Conservation (phyloP, 1,140 invertebrate genomes). For the Ooceraea biroi region DNA sequence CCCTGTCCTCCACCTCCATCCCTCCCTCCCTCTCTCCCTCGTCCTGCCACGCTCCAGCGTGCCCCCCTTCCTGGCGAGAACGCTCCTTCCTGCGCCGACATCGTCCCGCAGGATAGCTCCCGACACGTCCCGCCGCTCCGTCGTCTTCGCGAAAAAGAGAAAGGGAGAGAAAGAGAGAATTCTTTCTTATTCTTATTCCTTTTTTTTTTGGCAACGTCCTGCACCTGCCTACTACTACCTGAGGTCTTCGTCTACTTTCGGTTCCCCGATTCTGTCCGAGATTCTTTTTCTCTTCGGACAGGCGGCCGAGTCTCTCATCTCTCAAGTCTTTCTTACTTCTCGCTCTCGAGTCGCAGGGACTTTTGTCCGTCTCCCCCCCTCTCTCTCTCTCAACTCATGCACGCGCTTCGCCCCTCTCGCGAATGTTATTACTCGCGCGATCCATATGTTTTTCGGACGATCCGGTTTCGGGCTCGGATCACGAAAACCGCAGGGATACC, state of each 20-base stretch:
- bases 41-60: slow-evolving; percentile 26
- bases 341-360: slow-evolving; percentile 32
- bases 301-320: slow-evolving; percentile 15
- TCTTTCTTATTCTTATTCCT: slow-evolving; percentile 29
- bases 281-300: background rate
- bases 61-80: slow-evolving; percentile 42
- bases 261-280: slow-evolving; percentile 16
- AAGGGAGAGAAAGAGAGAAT: background rate
- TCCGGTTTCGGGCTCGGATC: too few species aligned
- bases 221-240: slow-evolving; percentile 5
- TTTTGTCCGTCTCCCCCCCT: slow-evolving; percentile 4
- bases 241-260: background rate
- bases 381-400: too few species aligned
- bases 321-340: background rate
- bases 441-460: background rate
- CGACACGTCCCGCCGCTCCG: slow-evolving; percentile 61
- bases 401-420: background rate
- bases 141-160: slow-evolving; percentile 12
- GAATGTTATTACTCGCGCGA: background rate
- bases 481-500: too few species aligned
- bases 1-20: slow-evolving; percentile 7
- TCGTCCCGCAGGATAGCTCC: slow-evolving; percentile 79
- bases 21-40: slow-evolving; percentile 48
- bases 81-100: slow-evolving; percentile 65
- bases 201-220: slow-evolving; percentile 41